Percentiles rank a stretch among this genome's conserved stretches.
Conservation (phyloP, 2,888 invertebrate species). For the Amiota minor region DNA sequence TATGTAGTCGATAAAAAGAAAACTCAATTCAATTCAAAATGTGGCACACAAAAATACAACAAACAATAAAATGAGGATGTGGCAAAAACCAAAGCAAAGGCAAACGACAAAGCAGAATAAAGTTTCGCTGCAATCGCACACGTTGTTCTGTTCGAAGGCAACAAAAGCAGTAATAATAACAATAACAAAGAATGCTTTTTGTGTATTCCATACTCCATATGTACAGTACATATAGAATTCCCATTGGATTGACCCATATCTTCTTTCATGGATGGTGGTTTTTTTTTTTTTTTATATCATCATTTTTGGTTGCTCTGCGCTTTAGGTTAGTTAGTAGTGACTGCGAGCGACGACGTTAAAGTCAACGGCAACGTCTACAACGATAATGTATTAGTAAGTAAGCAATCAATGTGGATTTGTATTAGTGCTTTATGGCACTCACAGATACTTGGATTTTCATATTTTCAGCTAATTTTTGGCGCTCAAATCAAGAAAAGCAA, state of each 20-base stretch:
- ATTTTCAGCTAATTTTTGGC: too few species aligned
- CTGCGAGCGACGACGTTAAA: conserved; percentile 34
- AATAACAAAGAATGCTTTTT: not conserved
- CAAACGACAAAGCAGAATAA: not conserved
- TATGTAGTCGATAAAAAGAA: not conserved
- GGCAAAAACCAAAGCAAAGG: not conserved
- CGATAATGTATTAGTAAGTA: conserved; percentile 34
- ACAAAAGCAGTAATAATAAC: too few species aligned
- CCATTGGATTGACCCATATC: conserved; percentile 73
- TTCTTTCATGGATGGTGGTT: too few species aligned
- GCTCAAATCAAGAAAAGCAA: too few species aligned
- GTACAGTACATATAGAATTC: conserved; percentile 58
- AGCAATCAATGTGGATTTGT: too few species aligned
- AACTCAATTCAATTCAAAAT: conserved; percentile 3
- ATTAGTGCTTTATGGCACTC: too few species aligned
- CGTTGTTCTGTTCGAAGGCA: too few species aligned
- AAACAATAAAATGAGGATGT: not conserved
- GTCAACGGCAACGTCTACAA: conserved; percentile 33
- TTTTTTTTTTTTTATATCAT: conserved; percentile 35
- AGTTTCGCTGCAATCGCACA: too few species aligned
- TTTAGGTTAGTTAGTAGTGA: not conserved
- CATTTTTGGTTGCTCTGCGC: not conserved
- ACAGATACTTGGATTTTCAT: too few species aligned
- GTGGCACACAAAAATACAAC: not conserved
- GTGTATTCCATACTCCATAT: not conserved